A percentile compares a stretch with the other conserved stretches of the same genome.
phyloP scores from a whole-genome alignment of 1,140 invertebrate genomes.

The Rhyzopertha dominica region DNA sequence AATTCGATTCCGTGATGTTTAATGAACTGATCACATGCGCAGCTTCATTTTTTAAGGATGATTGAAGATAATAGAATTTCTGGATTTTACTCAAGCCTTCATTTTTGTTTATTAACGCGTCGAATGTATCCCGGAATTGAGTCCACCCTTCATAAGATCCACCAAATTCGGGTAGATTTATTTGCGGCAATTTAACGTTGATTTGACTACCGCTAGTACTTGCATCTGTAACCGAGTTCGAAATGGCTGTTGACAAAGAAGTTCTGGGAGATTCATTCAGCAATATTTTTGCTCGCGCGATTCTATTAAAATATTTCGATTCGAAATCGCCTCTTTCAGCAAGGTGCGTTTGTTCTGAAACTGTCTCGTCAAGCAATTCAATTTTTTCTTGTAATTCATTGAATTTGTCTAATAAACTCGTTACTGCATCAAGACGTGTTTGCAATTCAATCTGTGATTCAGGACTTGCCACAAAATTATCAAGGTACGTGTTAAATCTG shows the following conservation, averaged over 20 bases:
- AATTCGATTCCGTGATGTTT: conserved; percentile 5
- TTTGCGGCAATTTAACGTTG: no score
- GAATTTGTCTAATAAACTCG: conserved; percentile 3
- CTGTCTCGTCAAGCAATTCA: no score
- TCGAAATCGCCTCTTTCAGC: conserved; percentile 7
- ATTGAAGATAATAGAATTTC: conserved; percentile 33
- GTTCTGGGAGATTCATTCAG: no score
- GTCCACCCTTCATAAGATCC: conserved; percentile 35
- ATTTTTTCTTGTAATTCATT: conserved; percentile 8
- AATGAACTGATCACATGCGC: conserved; percentile 20
- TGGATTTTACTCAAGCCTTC: conserved; percentile 22
- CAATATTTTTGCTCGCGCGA: neutral
- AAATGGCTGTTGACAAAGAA: conserved; percentile 7
- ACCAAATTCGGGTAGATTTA: conserved; percentile 30
- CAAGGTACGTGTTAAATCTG: conserved; percentile 1
- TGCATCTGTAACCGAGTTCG: neutral
- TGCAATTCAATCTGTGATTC: neutral
- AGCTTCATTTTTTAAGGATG: conserved; percentile 25
- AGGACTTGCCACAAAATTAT: neutral
- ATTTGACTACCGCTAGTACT: neutral
- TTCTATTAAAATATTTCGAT: conserved; percentile 7
- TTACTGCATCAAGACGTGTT: conserved; percentile 1
- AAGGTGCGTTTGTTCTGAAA: conserved; percentile 1
- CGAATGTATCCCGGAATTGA: conserved; percentile 35
- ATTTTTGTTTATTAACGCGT: conserved; percentile 32